Evolutionary conservation across 2,888 invertebrate species (phyloP).

Genomic region (Leptarthrus brevirostris): DNA sequence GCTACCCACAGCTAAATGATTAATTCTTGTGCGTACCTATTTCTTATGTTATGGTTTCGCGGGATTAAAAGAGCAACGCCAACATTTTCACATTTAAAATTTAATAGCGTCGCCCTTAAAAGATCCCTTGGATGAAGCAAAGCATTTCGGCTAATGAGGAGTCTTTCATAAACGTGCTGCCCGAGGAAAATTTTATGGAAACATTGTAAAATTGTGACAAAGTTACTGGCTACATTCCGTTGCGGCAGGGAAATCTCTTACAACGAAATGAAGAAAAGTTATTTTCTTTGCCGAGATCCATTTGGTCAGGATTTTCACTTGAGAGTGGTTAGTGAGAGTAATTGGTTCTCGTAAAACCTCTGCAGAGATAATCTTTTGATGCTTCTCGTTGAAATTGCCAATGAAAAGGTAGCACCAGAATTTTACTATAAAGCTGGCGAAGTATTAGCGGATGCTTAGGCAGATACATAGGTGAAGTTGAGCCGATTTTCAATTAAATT

Average conservation of each 20-base stretch:
- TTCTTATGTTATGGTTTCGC: neutral
- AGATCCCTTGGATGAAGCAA: neutral
- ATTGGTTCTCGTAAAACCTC: constrained; percentile 5
- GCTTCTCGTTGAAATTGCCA: neutral
- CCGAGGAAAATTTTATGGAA: neutral
- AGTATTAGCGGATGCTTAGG: too few relatives aligned
- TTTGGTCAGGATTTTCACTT: neutral
- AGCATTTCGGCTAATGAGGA: constrained; percentile 13
- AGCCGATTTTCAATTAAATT: neutral
- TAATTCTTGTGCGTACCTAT: neutral
- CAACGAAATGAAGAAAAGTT: neutral
- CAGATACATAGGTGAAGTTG: neutral
- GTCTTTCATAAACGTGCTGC: neutral
- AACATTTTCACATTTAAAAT: neutral
- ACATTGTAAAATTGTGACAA: constrained; percentile 12
- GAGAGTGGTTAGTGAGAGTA: neutral
- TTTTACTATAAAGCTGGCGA: too few relatives aligned
- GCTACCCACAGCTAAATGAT: neutral
- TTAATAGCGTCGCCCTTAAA: neutral
- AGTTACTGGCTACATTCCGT: neutral
- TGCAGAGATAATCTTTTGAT: constrained; percentile 5
- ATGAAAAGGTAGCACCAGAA: too few relatives aligned
- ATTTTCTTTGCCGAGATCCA: neutral
- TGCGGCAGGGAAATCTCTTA: neutral
- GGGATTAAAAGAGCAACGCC: neutral